Evolutionary conservation across 2,113 vertebrate genomes (phyloP).

Genomic region (Caloenas nicobarica): DNA sequence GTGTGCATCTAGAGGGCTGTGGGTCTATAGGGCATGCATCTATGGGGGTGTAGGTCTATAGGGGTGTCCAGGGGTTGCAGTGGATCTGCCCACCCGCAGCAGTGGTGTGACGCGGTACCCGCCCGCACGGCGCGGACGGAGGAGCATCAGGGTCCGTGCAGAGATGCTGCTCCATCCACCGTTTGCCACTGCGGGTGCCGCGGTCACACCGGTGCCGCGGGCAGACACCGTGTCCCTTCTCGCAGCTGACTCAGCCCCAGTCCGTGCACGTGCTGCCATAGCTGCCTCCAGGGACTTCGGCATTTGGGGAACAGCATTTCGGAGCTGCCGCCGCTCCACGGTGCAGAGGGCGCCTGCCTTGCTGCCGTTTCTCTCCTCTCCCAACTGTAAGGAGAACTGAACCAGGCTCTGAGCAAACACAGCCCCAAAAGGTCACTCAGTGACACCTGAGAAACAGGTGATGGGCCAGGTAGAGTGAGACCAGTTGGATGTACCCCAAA

Average conservation of each 20-base stretch:
- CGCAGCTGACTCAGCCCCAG: neutral
- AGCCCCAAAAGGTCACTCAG: neutral
- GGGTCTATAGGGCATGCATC: neutral
- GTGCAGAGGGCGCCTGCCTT: neutral
- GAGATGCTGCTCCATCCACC: neutral
- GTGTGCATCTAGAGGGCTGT: too few species aligned
- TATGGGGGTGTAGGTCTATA: neutral
- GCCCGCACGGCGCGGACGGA: fast-evolving
- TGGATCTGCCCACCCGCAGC: neutral
- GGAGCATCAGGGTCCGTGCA: neutral
- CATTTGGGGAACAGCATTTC: too few species aligned
- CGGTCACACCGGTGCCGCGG: fast-evolving
- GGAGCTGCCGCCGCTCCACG: neutral
- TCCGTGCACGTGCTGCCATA: neutral
- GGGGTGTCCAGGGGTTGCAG: neutral
- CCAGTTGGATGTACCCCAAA: neutral
- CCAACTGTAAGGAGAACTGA: neutral
- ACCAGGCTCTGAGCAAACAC: fast-evolving
- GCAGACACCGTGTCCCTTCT: neutral
- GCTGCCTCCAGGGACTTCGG: neutral
- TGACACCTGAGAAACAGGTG: neutral
- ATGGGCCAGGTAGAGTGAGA: neutral
- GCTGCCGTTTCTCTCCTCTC: neutral
- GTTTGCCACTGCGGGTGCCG: neutral
- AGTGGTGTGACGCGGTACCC: neutral